Conservation (phyloP, 2,888 invertebrate species). For the Diarsia brunnea region DNA sequence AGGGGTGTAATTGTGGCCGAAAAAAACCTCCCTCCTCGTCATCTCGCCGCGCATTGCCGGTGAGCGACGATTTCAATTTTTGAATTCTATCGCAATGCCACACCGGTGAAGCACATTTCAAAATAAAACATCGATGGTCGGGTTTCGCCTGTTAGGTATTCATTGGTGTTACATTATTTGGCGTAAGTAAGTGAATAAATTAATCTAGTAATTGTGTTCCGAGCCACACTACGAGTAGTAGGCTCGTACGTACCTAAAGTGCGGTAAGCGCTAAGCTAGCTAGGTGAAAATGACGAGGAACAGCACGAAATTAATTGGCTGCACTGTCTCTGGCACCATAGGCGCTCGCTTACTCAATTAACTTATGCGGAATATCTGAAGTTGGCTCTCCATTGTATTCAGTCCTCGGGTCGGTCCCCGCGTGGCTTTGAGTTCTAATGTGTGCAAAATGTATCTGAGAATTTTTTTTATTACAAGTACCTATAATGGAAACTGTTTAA, state of each 20-base stretch:
- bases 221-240: not conserved
- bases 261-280: not conserved
- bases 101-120: not conserved
- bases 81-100: not conserved
- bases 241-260: not conserved
- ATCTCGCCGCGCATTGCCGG: too few species aligned
- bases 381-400: constrained; percentile 2
- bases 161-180: not conserved
- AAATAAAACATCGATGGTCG: not conserved
- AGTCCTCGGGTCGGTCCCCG: not conserved
- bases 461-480: not conserved
- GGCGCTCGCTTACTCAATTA: not conserved
- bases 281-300: not conserved
- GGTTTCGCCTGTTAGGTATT: not conserved
- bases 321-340: not conserved
- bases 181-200: not conserved
- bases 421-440: not conserved
- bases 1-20: not conserved
- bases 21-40: not conserved
- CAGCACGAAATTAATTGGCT: constrained; percentile 4
- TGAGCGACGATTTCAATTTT: constrained; percentile 4
- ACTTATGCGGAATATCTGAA: not conserved
- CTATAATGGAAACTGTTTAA: not conserved
- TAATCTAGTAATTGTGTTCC: not conserved
- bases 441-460: not conserved